Conservation (phyloP, 2,797 vertebrate species). For the Buceros bicornis region DNA sequence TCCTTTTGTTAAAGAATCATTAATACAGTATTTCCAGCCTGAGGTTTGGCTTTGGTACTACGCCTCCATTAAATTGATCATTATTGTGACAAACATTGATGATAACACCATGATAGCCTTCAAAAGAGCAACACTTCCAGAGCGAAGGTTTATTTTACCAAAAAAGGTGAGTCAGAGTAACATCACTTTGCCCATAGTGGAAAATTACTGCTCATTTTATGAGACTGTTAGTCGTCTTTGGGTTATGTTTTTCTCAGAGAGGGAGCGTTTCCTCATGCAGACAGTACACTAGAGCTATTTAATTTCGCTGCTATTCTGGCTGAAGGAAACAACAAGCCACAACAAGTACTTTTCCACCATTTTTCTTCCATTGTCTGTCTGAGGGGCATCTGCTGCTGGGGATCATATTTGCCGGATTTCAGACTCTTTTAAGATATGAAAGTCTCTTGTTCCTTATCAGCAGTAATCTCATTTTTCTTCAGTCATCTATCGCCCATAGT, state of each 20-base stretch:
- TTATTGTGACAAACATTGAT: constrained; percentile 27
- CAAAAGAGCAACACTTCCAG: background rate
- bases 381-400: constrained; percentile 63
- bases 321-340: constrained; percentile 45
- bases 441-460: constrained; percentile 55
- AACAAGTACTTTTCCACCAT: constrained; percentile 28
- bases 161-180: background rate
- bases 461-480: constrained; percentile 65
- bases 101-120: constrained; percentile 1
- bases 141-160: constrained; percentile 17
- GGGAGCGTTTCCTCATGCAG: constrained; percentile 14
- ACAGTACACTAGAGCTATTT: constrained; percentile 7
- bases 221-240: background rate
- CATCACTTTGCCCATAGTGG: background rate
- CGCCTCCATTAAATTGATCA: background rate
- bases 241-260: background rate
- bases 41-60: constrained; percentile 1
- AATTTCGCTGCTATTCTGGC: constrained; percentile 7
- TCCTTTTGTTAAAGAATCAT: constrained; percentile 20
- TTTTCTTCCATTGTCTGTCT: constrained; percentile 62
- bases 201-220: constrained; percentile 7
- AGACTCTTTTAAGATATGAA: constrained; percentile 58
- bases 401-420: constrained; percentile 61
- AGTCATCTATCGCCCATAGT: constrained; percentile 26
- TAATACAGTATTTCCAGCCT: background rate